phyloP scores from a whole-genome alignment of 2,888 invertebrate genomes.

The Cerceris rybyensis region DNA sequence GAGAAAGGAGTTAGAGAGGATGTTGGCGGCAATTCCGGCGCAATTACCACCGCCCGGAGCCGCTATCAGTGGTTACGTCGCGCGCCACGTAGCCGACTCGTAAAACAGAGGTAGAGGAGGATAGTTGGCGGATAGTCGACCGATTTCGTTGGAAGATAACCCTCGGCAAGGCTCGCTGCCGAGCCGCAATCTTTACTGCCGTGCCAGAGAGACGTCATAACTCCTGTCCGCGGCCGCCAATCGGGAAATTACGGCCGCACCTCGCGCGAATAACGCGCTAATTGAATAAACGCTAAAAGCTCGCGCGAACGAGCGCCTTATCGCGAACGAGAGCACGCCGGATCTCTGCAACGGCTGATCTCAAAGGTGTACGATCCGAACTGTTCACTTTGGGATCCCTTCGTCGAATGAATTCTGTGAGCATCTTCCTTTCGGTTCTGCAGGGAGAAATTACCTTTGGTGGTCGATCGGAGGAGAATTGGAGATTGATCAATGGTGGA shows the following conservation, averaged over 20 bases:
- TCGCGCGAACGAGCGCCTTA: not conserved
- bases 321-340: not conserved
- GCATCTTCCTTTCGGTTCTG: no score
- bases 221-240: slow-evolving; percentile 59
- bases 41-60: slow-evolving; percentile 55
- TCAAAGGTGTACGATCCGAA: not conserved
- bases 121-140: slow-evolving; percentile 62
- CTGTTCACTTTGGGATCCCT: not conserved
- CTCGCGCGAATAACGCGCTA: slow-evolving; percentile 45
- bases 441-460: no score
- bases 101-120: slow-evolving; percentile 48
- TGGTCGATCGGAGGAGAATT: no score
- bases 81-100: slow-evolving; percentile 50
- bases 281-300: slow-evolving; percentile 44
- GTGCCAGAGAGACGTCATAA: slow-evolving; percentile 63
- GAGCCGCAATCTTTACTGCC: slow-evolving; percentile 61
- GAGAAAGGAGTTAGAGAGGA: not conserved
- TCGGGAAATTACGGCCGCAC: slow-evolving; percentile 30
- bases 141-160: slow-evolving; percentile 69
- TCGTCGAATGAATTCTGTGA: not conserved
- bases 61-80: slow-evolving; percentile 56
- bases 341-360: not conserved
- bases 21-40: slow-evolving; percentile 50
- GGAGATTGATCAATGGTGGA: no score
- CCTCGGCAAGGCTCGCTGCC: slow-evolving; percentile 6